Conservation (phyloP, 1,140 invertebrate genomes). For the Artemia franciscana region DNA sequence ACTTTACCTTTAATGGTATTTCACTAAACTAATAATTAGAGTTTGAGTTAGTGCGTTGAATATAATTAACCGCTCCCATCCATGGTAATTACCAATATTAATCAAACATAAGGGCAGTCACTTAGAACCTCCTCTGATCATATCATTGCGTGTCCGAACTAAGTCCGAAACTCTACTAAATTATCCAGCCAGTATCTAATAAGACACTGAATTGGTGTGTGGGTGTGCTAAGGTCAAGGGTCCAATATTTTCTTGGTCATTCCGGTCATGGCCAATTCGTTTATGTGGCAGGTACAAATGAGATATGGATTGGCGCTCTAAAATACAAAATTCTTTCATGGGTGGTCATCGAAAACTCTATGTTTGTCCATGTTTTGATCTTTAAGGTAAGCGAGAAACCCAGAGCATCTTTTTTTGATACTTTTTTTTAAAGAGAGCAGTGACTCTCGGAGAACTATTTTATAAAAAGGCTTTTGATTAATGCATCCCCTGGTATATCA, state of each 20-base stretch:
- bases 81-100: background rate
- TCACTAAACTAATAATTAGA: background rate
- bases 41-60: background rate
- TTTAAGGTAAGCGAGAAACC: no score
- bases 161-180: background rate
- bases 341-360: background rate
- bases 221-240: background rate
- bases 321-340: background rate
- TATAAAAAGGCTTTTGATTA: no score
- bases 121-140: background rate
- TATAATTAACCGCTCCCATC: background rate
- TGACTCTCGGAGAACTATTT: no score
- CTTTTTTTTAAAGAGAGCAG: no score
- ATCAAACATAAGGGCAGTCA: background rate
- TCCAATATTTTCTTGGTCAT: background rate
- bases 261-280: background rate
- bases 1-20: background rate
- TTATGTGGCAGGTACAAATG: background rate
- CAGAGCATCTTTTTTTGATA: no score
- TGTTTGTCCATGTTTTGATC: no score
- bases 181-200: background rate
- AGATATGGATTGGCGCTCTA: background rate
- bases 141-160: background rate
- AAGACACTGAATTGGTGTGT: background rate
- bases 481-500: no score